Base-by-base conservation (phyloP, 1,140 invertebrate species). In the Venturia canescens region DNA sequence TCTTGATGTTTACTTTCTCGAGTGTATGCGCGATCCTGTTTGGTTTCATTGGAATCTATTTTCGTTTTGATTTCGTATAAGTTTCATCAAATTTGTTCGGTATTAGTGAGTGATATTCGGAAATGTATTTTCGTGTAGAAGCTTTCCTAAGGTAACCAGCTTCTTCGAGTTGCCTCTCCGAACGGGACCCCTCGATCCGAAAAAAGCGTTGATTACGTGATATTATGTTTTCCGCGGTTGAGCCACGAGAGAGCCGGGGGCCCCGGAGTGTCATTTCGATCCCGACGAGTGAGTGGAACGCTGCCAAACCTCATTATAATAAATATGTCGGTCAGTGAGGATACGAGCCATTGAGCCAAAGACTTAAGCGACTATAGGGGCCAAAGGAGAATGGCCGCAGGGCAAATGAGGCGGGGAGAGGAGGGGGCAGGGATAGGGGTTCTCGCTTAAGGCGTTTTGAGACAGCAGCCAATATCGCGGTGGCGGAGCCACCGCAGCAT, bases 241-340 rank as follows among this genome's bases (percentile, higher is more conserved):
- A 44, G 1, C 5, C 38, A 11, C 38, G 38, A 44, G 18, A 53
- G 16, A 11, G 50, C 50, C n/a, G 18, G 18, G n/a, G 16, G 15
- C 4, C 3, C 23, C 23, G 23, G 21, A 26, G 60, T 44, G 72
- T 76, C 72, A 76, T 1, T 27, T 15, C 29, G 48, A 29, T 1
- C 27, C 16, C 15, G 13, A 48, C 26, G 15, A 60, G 48, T 60
- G 27, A 60, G 21, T 27, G 53, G 50, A 34, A 76, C 27, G 44
- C 71, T 16, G 48, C 44, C 27, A 23, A 76, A 60, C 5, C 72
- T 76, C 53, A 76, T 76, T 76, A 76, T 23, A 76, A 76, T 76
- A 76, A 76, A 76, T 76, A 76, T 60, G 72, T 76, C 50, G 72
- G 72, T 76, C 72, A 76, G 50, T 34, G 72, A 34, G 53, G 53